Evolutionary conservation across 1,140 invertebrate genomes (phyloP).

Genomic region (Belonocnema kinseyi): DNA sequence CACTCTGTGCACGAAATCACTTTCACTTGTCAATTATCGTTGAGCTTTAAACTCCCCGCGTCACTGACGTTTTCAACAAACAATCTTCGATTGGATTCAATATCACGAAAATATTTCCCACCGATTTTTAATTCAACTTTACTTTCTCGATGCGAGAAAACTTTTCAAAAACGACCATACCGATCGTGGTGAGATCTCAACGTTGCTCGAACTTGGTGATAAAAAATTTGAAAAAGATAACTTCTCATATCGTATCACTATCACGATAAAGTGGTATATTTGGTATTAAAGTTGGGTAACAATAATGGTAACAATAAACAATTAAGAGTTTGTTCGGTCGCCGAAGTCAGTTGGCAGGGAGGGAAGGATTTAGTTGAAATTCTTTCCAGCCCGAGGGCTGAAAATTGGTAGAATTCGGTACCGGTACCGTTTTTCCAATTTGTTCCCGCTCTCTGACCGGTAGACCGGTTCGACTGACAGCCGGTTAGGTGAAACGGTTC

Average conservation of each 20-base stretch:
- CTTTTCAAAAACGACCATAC: too few species aligned
- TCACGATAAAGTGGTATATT: neutral
- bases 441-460: constrained; percentile 44
- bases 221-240: neutral
- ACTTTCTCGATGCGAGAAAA: too few species aligned
- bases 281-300: neutral
- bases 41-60: neutral
- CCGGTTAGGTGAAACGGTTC: constrained; percentile 49
- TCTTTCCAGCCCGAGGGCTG: neutral
- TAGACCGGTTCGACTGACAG: constrained; percentile 56
- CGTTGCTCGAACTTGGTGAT: neutral
- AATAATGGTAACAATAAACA: neutral
- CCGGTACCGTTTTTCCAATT: constrained; percentile 5
- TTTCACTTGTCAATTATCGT: constrained; percentile 57
- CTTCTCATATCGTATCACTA: neutral
- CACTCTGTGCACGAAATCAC: constrained; percentile 58
- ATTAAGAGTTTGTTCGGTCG: too few species aligned
- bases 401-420: neutral
- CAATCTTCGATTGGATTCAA: constrained; percentile 3
- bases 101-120: too few species aligned
- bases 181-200: too few species aligned
- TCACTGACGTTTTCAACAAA: neutral
- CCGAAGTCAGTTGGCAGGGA: too few species aligned
- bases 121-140: too few species aligned
- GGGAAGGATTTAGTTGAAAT: too few species aligned